Evolutionary conservation across 2,888 invertebrate genomes (phyloP).

Genomic region (Sinhomidia bicolor): DNA sequence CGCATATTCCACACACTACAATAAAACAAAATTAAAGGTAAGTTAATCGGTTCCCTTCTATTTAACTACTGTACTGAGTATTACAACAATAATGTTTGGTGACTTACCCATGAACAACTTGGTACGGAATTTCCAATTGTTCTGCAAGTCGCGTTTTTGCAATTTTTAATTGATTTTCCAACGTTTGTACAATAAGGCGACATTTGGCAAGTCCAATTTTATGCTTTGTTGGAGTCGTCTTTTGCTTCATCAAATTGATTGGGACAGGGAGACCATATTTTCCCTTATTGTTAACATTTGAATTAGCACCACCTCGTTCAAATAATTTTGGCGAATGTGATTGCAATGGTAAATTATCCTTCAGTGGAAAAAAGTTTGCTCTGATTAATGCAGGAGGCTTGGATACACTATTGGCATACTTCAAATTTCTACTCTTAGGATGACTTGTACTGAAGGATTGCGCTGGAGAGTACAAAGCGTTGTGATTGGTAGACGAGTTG

Average conservation of each 20-base stretch:
- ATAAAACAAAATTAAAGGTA: background rate
- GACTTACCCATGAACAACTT: conserved; percentile 71
- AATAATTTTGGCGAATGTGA: background rate
- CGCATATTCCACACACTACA: conserved; percentile 67
- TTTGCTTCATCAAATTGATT: background rate
- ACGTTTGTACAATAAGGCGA: conserved; percentile 58
- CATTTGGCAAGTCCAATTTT: conserved; percentile 71
- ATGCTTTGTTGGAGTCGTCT: conserved; percentile 49
- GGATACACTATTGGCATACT: conserved; percentile 12
- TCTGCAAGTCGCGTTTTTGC: conserved; percentile 60
- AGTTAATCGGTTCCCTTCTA: background rate
- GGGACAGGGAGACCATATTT: background rate
- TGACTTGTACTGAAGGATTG: background rate
- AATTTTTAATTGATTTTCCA: conserved; percentile 61
- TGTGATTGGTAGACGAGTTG: background rate
- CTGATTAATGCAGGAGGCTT: conserved; percentile 64
- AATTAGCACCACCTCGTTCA: background rate
- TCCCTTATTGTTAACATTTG: background rate
- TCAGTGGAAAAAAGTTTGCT: conserved; percentile 49
- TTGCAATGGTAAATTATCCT: background rate
- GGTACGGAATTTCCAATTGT: conserved; percentile 61
- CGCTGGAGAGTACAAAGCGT: background rate
- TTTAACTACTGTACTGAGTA: background rate
- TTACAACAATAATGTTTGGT: background rate
- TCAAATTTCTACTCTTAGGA: conserved; percentile 12